Percentiles rank a stretch among this genome's conserved stretches.
Evolutionary conservation across 2,888 invertebrate genomes (phyloP).

Genomic region (Orthosia gracilis): DNA sequence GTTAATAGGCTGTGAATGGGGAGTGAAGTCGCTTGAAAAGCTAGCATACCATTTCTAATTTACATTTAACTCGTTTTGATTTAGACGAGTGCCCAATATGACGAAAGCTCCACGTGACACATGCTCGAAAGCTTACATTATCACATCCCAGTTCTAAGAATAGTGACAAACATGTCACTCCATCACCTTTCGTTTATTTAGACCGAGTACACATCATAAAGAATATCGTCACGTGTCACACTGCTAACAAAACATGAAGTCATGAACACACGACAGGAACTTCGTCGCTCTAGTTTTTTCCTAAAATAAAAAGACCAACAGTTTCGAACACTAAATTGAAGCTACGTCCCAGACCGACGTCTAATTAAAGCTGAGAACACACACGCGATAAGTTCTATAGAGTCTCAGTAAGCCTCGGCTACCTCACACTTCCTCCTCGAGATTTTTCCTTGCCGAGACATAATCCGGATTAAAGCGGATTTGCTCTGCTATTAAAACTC

Average conservation of each 20-base stretch:
- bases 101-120: constrained; percentile 7
- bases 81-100: background rate
- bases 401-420: constrained; percentile 35
- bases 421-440: constrained; percentile 55
- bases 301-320: constrained; percentile 4
- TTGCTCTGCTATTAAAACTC: constrained; percentile 75
- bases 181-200: constrained; percentile 26
- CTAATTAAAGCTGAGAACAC: constrained; percentile 64
- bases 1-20: background rate
- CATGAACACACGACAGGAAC: constrained; percentile 20
- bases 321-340: constrained; percentile 38
- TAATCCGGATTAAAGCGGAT: constrained; percentile 69
- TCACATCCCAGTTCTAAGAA: constrained; percentile 37
- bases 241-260: constrained; percentile 15
- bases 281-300: background rate
- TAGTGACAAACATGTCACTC: constrained; percentile 22
- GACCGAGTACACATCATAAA: constrained; percentile 26
- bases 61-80: too few species aligned
- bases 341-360: constrained; percentile 38
- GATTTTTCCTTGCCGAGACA: constrained; percentile 53
- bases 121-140: constrained; percentile 13
- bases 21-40: background rate
- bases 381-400: constrained; percentile 57
- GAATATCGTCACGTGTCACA: constrained; percentile 35
- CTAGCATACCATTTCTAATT: background rate